Conservation (phyloP, 2,888 invertebrate species). For the Acronicta alni region DNA sequence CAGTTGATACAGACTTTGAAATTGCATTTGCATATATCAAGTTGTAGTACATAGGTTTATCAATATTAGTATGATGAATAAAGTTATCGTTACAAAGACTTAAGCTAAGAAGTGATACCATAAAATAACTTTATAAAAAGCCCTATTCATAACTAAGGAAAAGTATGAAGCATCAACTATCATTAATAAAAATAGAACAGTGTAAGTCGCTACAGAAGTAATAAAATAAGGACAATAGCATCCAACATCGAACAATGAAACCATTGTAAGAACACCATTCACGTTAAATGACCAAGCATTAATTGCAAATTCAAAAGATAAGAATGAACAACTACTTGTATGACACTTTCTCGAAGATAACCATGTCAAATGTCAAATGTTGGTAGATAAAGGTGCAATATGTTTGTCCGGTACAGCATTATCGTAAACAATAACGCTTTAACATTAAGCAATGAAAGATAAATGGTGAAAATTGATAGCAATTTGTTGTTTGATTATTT, state of each 20-base stretch:
- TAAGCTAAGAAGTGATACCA: slow-evolving; percentile 14
- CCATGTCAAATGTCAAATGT: slow-evolving; percentile 73
- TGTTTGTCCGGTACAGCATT: slow-evolving; percentile 56
- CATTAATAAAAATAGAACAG: slow-evolving; percentile 42
- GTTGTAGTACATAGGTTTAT: too few species aligned
- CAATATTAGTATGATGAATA: too few species aligned
- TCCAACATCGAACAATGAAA: slow-evolving; percentile 52
- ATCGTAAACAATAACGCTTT: slow-evolving; percentile 56
- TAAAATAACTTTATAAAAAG: slow-evolving; percentile 22
- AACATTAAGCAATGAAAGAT: slow-evolving; percentile 54
- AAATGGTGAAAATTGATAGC: slow-evolving; percentile 56
- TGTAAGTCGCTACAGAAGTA: slow-evolving; percentile 35
- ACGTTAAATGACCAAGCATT: slow-evolving; percentile 62
- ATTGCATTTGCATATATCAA: too few species aligned
- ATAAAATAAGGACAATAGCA: slow-evolving; percentile 57
- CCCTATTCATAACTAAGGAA: slow-evolving; percentile 22
- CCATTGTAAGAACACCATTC: slow-evolving; percentile 54
- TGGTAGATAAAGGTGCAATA: slow-evolving; percentile 63
- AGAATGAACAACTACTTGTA: slow-evolving; percentile 75
- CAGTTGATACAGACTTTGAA: too few species aligned
- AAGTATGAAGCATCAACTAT: slow-evolving; percentile 31
- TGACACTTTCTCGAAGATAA: slow-evolving; percentile 75
- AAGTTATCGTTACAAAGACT: too few species aligned
- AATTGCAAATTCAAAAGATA: slow-evolving; percentile 70
- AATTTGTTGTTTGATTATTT: slow-evolving; percentile 43